These are phyloP conservation scores for Strigops habroptila DNA, from an alignment of 2,113 vertebrate genomes.

Conservation along the genomic window DNA sequence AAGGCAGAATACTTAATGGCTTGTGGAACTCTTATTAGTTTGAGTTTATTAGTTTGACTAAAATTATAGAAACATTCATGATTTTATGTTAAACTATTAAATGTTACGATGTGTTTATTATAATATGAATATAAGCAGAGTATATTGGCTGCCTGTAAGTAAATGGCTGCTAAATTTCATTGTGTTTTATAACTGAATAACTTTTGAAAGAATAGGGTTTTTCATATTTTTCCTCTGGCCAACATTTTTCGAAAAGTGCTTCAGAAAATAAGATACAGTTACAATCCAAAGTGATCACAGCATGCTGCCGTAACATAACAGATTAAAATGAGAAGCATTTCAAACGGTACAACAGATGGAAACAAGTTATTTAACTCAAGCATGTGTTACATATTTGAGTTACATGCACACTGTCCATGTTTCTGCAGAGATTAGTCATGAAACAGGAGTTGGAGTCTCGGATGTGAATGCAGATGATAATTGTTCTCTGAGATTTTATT, in stretches of 20 bases:
- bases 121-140: not conserved
- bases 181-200: not conserved
- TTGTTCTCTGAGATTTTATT: not conserved
- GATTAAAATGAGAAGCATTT: not conserved
- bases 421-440: not conserved
- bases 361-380: constrained; percentile 6
- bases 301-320: not conserved
- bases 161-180: not conserved
- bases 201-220: accelerated
- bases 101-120: not conserved
- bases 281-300: not conserved
- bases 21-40: not conserved
- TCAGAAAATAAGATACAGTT: not conserved
- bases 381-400: not conserved
- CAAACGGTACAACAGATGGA: not conserved
- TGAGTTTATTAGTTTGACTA: not conserved
- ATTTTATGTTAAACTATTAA: not conserved
- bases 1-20: not conserved
- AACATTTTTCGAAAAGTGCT: not conserved
- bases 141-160: not conserved
- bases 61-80: not conserved
- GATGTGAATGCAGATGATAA: not conserved
- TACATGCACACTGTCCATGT: not conserved
- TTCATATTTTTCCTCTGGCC: not conserved
- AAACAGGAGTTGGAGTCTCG: not conserved